Base-by-base conservation (phyloP, 2,888 invertebrate genomes). In the Selenia dentaria region DNA sequence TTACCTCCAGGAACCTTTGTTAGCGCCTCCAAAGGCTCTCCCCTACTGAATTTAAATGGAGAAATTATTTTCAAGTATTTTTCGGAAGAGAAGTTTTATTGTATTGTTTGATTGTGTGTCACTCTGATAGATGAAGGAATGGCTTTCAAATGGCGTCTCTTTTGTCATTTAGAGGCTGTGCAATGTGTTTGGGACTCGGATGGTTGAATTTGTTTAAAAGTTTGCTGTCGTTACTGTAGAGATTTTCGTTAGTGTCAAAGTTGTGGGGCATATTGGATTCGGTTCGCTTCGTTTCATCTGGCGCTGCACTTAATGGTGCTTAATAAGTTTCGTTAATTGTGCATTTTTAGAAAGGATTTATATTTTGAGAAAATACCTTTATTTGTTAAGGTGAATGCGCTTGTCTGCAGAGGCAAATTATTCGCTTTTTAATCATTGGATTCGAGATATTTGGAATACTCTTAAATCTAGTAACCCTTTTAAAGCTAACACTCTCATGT, bases 91-190 rank as follows among this genome's bases (percentile, higher is more conserved):
- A 87, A 87, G 80, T 87, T 89, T 89, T 87, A 89, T 90, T 90
- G 87, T 90, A 89, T 88, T 89, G 86, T 89, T 89, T 89, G 89
- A 89, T 90, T 90, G 83, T 84, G 74, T 88, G 89, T 88, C 89
- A 86, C 79, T 77, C 80, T 85, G 85, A 87, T 84, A 84, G 86
- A 89, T 89, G 86, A 79, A 83, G 78, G 77, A 83, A 83, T 74
- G 71, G 75, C 75, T 76, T 75, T 71, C 69, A 84, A 85, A 87
- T 74, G 83, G 79, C 80, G 67, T 68, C 73, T 70, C 74, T 65
- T 82, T 83, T 84, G 79, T 82, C 74, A 72, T 66, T 64, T 59
- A 59, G 59, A 60, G 70, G 62, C 77, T 78, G 82, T 78, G 82
- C 82, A 82, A 83, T 78, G 80, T 75, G 70, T 70, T 74, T 69